Evolutionary conservation across 2,797 vertebrate genomes (phyloP), one percentile per base, ranked within the genome.

Genomic region (Notolabrus celidotus): DNA sequence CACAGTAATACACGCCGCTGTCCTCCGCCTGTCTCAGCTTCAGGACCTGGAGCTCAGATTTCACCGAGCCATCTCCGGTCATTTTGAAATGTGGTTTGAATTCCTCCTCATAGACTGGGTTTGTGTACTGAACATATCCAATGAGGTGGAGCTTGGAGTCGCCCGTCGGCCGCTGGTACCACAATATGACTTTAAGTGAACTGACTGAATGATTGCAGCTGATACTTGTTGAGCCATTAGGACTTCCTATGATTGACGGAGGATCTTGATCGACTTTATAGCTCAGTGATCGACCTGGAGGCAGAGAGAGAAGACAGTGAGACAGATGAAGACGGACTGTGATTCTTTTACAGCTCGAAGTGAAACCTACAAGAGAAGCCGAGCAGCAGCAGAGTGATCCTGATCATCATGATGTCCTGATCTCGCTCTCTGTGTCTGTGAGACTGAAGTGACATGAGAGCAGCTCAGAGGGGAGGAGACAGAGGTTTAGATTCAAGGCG

Each of bases 241-340:
- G 59, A 10, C 22, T 22, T 60, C 22, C 47, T 51, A 86, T 2
- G 20, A 90, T 64, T 41, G 73, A 54, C 22, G 74, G 16, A 42
- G 88, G 88, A 20, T 15, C 31, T 56, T 91, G 88, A 46, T 82
- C 10, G 15, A 91, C 88, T 7, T 76, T 7, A 3, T 17, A 47
- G 70, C 69, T 71, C 53, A 71, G 61, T 4, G 67, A 66, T 10
- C 0, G n/a, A 73, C 74, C 89, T 88, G 68, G 23, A 38, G n/a
- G 47, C 11, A 25, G 52, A 69, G 11, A 41, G 38, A 54, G 41
- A 27, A 38, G 34, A 36, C 34, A 36, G 3, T 9, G 33, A 41
- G 12, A n/a, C 23, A 7, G 49, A 4, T 23, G 36, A 39, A 14
- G 19, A n/a, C n/a, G n/a, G n/a, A n/a, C n/a, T 12, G 3, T 6